Evolutionary conservation across 2,797 vertebrate genomes (phyloP), one percentile per base, ranked within the genome.

Genomic region (Acanthurus tractus): DNA sequence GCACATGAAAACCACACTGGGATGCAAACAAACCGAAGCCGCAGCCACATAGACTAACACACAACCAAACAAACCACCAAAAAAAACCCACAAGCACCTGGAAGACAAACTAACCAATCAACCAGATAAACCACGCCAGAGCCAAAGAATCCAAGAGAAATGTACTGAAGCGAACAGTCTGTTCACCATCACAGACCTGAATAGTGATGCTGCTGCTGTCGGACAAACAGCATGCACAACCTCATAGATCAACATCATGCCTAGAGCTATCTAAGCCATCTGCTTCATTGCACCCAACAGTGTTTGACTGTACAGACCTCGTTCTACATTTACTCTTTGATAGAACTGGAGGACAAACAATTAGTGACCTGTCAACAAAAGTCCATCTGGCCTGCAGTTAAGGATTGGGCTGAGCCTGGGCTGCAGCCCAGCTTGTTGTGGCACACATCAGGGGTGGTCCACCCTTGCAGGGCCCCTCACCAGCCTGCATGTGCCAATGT

Each of bases 21-120:
- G 83, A 86, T 81, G 68, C 91, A 91, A 88, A 90, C 83, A 89
- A 86, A 84, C 80, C 81, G 58, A 86, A 90, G 58, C 74, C 74
- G 13, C 62, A 65, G 64, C 85, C 77, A 69, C 88, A 86, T 4
- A 79, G 54, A 76, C 82, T 72, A 79, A 90, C 70, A 89, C 63
- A 85, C 83, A 89, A 90, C 80, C 83, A 88, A 91, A 91, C 78
- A 86, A 84, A 86, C 81, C 85, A 2, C 74, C 72, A 75, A 56
- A 68, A 56, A 68, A 76, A 61, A 63, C 49, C 74, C 76, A 79
- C 62, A n/a, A 68, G 20, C 76, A 80, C 75, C 67, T 70, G 50
- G 63, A 74, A 77, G 78, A 79, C 76, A 78, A 83, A 73, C 55
- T 25, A 79, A 62, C 62, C 45, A 78, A 79, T 67, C 42, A 78